phyloP scores from a whole-genome alignment of 2,888 invertebrate genomes.

The Ochropacha duplaris region DNA sequence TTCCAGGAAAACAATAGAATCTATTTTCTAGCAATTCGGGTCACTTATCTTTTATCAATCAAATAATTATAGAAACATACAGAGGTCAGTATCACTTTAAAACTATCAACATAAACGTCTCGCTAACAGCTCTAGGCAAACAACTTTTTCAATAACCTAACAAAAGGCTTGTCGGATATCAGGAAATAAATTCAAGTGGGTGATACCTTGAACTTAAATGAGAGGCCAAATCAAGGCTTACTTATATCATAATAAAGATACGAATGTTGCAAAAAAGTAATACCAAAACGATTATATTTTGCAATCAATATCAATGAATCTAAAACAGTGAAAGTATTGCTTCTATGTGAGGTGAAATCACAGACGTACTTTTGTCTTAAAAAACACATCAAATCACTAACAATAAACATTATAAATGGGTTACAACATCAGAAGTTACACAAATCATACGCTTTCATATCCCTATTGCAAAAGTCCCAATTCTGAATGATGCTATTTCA shows the following conservation, averaged over 20 bases:
- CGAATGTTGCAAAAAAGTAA: not conserved
- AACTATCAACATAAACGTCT: not conserved
- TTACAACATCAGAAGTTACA: no score
- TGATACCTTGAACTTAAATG: not conserved
- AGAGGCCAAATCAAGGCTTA: not conserved
- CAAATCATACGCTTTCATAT: not conserved
- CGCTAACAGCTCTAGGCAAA: not conserved
- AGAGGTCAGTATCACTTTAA: not conserved
- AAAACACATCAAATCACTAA: no score
- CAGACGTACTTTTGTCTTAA: no score
- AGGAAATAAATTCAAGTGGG: not conserved
- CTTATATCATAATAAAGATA: not conserved
- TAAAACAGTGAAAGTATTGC: no score
- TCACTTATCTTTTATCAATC: not conserved
- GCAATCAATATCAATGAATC: not conserved
- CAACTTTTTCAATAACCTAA: not conserved
- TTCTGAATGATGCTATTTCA: no score
- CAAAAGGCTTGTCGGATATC: not conserved
- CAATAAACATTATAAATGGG: no score
- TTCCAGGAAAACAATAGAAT: no score
- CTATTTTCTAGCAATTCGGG: no score
- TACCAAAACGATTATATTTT: not conserved
- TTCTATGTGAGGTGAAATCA: no score
- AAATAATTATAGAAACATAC: not conserved
- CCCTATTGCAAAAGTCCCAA: not conserved